Conservation (phyloP, 2,113 vertebrate species). For the Rallus limicola region DNA sequence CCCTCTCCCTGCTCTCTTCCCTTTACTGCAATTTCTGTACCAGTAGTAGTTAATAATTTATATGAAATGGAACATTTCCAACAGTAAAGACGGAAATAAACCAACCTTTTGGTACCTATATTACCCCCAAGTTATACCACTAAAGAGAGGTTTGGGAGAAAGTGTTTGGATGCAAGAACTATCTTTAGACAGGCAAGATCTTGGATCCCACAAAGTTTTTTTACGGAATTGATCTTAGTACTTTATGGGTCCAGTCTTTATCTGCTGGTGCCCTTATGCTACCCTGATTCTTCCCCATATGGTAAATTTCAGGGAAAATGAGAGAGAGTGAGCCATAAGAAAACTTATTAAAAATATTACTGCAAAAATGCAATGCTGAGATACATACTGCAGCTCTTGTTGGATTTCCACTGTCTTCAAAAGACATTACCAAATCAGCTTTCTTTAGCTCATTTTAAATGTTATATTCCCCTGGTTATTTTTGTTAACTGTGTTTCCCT, state of each 20-base stretch:
- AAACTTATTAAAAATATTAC: neutral
- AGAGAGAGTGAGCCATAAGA: neutral
- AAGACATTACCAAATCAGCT: neutral
- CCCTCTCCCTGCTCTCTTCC: neutral
- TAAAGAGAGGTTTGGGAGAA: neutral
- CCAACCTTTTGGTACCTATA: neutral
- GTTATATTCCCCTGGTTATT: slow-evolving; percentile 27
- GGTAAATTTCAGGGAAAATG: neutral
- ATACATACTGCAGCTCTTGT: neutral
- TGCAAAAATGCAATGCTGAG: neutral
- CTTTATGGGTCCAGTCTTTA: neutral
- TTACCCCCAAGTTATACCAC: neutral
- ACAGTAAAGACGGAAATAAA: neutral
- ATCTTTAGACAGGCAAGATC: neutral
- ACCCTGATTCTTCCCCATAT: neutral
- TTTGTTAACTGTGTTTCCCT: slow-evolving; percentile 7
- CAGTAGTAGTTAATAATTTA: neutral
- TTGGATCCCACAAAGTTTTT: neutral
- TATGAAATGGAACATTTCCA: neutral
- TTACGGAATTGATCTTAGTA: neutral
- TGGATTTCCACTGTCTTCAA: slow-evolving; percentile 40
- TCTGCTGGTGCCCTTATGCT: neutral
- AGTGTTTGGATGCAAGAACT: neutral
- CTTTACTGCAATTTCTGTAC: neutral
- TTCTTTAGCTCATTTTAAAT: slow-evolving; percentile 16